Evolutionary conservation across 1,140 invertebrate genomes (phyloP), one percentile per base, ranked within the genome.

Genomic region (Melitaea cinxia): DNA sequence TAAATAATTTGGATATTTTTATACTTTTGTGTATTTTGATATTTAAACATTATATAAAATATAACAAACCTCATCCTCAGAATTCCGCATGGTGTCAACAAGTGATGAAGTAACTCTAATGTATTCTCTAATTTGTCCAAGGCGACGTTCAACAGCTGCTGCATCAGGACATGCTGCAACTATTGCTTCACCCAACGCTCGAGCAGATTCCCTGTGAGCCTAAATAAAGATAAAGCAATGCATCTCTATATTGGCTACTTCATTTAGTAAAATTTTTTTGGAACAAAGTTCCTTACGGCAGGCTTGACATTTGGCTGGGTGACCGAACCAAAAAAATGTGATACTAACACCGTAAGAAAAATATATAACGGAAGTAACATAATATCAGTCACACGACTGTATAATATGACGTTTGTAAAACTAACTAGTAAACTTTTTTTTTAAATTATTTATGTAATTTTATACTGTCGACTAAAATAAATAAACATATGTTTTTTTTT

Each of bases 101-200:
- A 94, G 91, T 1, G 91, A 91, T 10, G 93, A 92, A 10, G 93
- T 94, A 9, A 93, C 92, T 77, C 92, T 87, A 58, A 94, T 94
- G 70, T 94, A 94, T 61, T 94, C 93, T 39, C 92, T 83, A 50
- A 94, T 94, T 77, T 94, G 93, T 64, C 93, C 93, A 14, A 94
- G 84, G 4, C 93, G 85, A 17, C 89, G 89, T 66, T 94, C 93
- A 1, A 94, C 93, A 0, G 88, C 91, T 4, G 88, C 91, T 21
- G 92, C 88, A 58, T 94, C 92, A 4, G 92, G 92, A 50, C 89
- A 92, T 0, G 89, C 83, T 5, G 89, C 82, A 1, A 90, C 88
- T 53, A 91, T 83, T 14, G 83, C 88, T 66, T 91, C 91, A 6
- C 89, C 88, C 23, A 91, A 67, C 9, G 83, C 82, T 33, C 91